These are phyloP conservation scores for Ephestia elutella DNA, from an alignment of 1,140 invertebrate species.

Conservation along the genomic window DNA sequence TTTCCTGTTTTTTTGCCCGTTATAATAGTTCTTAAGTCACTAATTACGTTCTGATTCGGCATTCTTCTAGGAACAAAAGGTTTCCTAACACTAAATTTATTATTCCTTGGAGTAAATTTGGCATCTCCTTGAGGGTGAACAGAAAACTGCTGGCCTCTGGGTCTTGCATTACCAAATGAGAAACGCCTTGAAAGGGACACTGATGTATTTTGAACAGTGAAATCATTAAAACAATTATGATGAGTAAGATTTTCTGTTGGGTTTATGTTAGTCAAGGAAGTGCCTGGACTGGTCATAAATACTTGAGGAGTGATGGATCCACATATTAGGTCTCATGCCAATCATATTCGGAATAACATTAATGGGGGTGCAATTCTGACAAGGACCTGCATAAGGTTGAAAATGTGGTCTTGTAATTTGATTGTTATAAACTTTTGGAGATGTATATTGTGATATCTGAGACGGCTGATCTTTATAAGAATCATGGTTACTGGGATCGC, in stretches of 20 bases:
- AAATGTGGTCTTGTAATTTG: constrained; percentile 14
- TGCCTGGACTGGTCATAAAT: background rate
- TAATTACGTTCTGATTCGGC: background rate
- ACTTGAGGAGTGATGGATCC: background rate
- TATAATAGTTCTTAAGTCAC: background rate
- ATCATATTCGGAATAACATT: background rate
- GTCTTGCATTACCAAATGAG: constrained; percentile 5
- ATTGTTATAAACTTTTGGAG: constrained; percentile 16
- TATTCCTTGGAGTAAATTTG: background rate
- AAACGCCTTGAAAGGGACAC: constrained; percentile 21
- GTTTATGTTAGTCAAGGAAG: background rate
- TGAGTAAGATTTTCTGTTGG: background rate
- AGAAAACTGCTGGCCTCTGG: background rate
- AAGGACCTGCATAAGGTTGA: background rate
- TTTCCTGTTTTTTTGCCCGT: background rate
- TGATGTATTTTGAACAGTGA: constrained; percentile 10
- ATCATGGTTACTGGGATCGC: background rate
- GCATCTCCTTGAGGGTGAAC: background rate
- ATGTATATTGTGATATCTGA: background rate
- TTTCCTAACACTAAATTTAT: background rate
- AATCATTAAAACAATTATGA: background rate
- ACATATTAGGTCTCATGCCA: background rate
- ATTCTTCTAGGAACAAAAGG: background rate
- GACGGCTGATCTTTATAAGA: background rate
- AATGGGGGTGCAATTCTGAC: constrained; percentile 18